phyloP scores from a whole-genome alignment of 2,888 invertebrate genomes.

The Metalampra italica region DNA sequence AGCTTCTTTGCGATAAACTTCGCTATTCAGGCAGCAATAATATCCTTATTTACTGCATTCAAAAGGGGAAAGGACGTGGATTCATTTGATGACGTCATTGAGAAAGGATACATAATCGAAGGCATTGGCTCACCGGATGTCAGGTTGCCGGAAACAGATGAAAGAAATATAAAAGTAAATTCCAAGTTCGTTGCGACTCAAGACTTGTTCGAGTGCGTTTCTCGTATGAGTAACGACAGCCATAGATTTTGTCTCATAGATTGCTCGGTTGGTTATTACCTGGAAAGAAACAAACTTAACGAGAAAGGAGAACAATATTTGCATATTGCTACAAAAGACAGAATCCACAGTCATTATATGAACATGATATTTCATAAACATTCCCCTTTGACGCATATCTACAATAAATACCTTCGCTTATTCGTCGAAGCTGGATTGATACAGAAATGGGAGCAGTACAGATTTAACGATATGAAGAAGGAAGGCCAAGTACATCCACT shows the following conservation, averaged over 20 bases:
- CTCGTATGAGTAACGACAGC: conserved; percentile 43
- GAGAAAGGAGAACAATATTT: conserved; percentile 59
- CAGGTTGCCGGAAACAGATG: conserved; percentile 55
- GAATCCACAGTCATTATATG: conserved; percentile 62
- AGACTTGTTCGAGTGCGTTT: conserved; percentile 47
- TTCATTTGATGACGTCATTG: conserved; percentile 61
- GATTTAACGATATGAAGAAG: conserved; percentile 51
- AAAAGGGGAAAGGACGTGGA: conserved; percentile 64
- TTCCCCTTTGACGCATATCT: conserved; percentile 47
- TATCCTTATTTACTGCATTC: conserved; percentile 60
- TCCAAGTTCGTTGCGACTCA: conserved; percentile 42
- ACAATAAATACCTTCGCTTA: conserved; percentile 44
- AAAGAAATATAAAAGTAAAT: conserved; percentile 48
- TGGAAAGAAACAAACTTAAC: conserved; percentile 50
- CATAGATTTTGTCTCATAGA: conserved; percentile 61
- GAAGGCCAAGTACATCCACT: conserved; percentile 50
- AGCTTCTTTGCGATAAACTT: conserved; percentile 64
- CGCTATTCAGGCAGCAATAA: conserved; percentile 59
- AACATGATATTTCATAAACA: conserved; percentile 49
- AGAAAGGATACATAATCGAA: conserved; percentile 58
- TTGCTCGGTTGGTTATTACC: conserved; percentile 56
- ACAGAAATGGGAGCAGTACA: conserved; percentile 64
- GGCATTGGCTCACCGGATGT: conserved; percentile 66
- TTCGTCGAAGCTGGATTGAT: conserved; percentile 62
- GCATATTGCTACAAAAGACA: conserved; percentile 53